Conservation (phyloP, 2,113 vertebrate genomes). For the Hyperoodon ampullatus region DNA sequence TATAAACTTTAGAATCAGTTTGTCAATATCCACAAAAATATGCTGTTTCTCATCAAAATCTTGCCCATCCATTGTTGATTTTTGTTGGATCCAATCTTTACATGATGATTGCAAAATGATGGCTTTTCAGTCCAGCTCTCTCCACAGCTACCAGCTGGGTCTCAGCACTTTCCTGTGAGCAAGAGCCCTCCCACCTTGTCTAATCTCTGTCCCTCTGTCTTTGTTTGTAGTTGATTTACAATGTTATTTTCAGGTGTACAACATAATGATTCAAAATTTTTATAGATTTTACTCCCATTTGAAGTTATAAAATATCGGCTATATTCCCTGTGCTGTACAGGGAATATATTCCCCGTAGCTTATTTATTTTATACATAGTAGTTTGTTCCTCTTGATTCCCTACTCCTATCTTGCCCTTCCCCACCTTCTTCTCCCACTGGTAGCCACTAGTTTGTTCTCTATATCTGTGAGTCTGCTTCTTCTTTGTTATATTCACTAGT, state of each 20-base stretch:
- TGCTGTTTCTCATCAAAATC: not conserved
- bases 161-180: not conserved
- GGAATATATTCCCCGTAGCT: no score
- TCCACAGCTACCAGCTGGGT: not conserved
- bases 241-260: not conserved
- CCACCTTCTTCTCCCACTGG: rapidly evolving
- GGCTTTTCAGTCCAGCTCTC: not conserved
- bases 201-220: not conserved
- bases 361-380: not conserved
- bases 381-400: not conserved
- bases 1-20: no score
- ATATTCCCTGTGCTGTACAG: not conserved
- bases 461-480: not conserved
- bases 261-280: not conserved
- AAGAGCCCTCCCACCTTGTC: not conserved
- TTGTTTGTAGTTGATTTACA: not conserved
- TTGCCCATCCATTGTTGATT: not conserved
- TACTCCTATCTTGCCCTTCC: not conserved
- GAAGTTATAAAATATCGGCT: not conserved
- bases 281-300: not conserved
- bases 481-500: not conserved
- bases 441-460: not conserved
- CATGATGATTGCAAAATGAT: not conserved
- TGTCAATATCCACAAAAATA: not conserved
- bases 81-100: not conserved